phyloP scores from a whole-genome alignment of 2,888 invertebrate genomes.

The Platycheirus rosarum region DNA sequence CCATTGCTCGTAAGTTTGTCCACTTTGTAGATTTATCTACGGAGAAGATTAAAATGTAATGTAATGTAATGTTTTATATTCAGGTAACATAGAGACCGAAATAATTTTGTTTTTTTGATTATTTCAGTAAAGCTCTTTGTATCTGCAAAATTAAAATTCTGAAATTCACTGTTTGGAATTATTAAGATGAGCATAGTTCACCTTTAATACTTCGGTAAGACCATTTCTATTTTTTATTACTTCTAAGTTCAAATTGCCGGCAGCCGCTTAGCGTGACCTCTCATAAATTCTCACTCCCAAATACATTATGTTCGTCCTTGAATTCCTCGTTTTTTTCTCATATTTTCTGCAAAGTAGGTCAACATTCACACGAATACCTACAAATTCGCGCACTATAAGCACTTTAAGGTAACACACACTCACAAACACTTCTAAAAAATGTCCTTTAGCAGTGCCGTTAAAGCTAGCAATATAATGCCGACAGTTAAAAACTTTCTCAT shows the following conservation, averaged over 20 bases:
- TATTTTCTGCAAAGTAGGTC: slow-evolving; percentile 40
- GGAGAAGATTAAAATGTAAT: too few relatives aligned
- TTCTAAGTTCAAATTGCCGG: slow-evolving; percentile 32
- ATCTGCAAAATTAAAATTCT: too few relatives aligned
- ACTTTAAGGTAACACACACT: slow-evolving; percentile 23
- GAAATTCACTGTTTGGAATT: too few relatives aligned
- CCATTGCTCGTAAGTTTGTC: too few relatives aligned
- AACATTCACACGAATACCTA: slow-evolving; percentile 44
- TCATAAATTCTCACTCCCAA: slow-evolving; percentile 44
- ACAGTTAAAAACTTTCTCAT: slow-evolving; percentile 4
- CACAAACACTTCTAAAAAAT: slow-evolving; percentile 12
- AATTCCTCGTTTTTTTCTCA: background rate
- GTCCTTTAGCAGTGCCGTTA: slow-evolving; percentile 52
- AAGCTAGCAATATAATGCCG: slow-evolving; percentile 21
- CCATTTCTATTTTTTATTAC: slow-evolving; percentile 24
- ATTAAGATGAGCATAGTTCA: slow-evolving; percentile 18
- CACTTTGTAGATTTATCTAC: too few relatives aligned
- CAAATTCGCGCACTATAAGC: slow-evolving; percentile 40
- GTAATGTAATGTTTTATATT: too few relatives aligned
- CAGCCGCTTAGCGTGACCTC: slow-evolving; percentile 28
- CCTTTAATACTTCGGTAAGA: slow-evolving; percentile 16
- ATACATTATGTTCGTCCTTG: slow-evolving; percentile 41
- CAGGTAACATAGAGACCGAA: too few relatives aligned
- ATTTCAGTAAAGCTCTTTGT: too few relatives aligned
- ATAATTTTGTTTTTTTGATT: too few relatives aligned